A percentile compares a stretch with the other conserved stretches of the same genome.
phyloP scores from a whole-genome alignment of 2,888 invertebrate genomes.

The Coelinius sp. region DNA sequence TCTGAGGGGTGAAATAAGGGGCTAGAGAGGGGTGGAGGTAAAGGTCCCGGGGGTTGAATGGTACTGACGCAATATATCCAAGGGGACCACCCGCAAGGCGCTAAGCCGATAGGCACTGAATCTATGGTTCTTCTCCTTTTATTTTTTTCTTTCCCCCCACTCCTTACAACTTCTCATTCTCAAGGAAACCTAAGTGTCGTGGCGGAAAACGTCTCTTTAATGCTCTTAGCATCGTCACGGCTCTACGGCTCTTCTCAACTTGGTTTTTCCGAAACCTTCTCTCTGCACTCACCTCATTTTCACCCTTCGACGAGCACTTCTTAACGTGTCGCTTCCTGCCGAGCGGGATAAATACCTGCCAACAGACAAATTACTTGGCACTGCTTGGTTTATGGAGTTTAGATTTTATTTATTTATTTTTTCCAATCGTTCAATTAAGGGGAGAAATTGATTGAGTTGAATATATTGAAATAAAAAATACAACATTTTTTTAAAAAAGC shows the following conservation, averaged over 20 bases:
- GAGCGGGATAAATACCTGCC: conserved; percentile 64
- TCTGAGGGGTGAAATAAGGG: neutral
- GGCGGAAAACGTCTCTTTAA: conserved; percentile 68
- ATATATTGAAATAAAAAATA: too few species aligned
- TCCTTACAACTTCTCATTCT: conserved; percentile 13
- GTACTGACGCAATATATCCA: conserved; percentile 21
- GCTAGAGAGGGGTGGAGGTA: neutral
- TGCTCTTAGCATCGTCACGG: conserved; percentile 67
- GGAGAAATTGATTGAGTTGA: neutral
- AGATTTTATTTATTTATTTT: neutral
- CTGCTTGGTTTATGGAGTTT: neutral
- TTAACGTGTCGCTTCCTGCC: conserved; percentile 56
- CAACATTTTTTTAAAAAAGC: too few species aligned
- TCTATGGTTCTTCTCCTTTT: conserved; percentile 53
- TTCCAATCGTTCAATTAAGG: neutral
- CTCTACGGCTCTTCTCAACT: conserved; percentile 47
- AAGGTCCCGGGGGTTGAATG: neutral
- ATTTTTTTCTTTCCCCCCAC: conserved; percentile 10
- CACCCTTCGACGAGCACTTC: conserved; percentile 34
- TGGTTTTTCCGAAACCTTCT: conserved; percentile 10
- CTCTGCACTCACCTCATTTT: conserved; percentile 40
- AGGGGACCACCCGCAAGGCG: conserved; percentile 63
- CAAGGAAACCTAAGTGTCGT: conserved; percentile 64
- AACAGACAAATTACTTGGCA: conserved; percentile 60
- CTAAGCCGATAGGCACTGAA: conserved; percentile 68